Percentiles rank a stretch among this genome's conserved stretches.
These are phyloP conservation scores for Hemibagrus guttatus DNA, from an alignment of 2,797 vertebrate species.

Conservation along the genomic window DNA sequence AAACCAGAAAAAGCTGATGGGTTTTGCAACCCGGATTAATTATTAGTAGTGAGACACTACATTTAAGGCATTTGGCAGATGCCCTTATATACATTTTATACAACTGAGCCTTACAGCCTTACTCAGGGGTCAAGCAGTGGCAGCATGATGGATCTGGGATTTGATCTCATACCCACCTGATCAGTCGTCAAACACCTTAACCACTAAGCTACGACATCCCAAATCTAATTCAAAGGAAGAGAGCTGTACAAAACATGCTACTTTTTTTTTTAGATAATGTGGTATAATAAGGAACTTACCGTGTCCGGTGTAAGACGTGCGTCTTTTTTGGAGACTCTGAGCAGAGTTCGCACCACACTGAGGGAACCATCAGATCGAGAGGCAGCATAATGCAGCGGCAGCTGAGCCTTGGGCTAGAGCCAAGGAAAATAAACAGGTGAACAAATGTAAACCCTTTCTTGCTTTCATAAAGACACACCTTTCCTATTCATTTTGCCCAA, in stretches of 20 bases:
- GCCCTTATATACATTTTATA: too few species aligned
- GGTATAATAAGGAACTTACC: constrained; percentile 46
- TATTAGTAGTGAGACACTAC: background rate
- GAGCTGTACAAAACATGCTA: background rate
- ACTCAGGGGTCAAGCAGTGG: too few species aligned
- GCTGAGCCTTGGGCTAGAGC: constrained; percentile 61
- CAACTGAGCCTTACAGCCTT: too few species aligned
- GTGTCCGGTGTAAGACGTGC: constrained; percentile 62
- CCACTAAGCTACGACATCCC: too few species aligned
- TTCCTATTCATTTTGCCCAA: background rate
- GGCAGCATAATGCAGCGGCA: constrained; percentile 68
- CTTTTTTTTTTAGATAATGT: too few species aligned
- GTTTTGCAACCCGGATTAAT: background rate
- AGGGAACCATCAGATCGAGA: constrained; percentile 56
- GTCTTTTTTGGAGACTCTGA: constrained; percentile 65
- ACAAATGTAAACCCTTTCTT: background rate
- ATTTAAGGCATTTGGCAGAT: too few species aligned
- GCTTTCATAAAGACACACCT: background rate
- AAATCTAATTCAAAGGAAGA: background rate
- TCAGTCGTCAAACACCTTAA: too few species aligned
- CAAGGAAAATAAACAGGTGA: background rate
- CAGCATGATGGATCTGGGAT: too few species aligned
- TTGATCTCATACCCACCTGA: too few species aligned
- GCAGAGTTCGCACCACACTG: constrained; percentile 59
- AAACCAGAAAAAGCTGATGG: background rate